Evolutionary conservation across 2,113 vertebrate species (phyloP), one percentile per base, ranked within the genome.

Genomic region (Pycnonotus jocosus): DNA sequence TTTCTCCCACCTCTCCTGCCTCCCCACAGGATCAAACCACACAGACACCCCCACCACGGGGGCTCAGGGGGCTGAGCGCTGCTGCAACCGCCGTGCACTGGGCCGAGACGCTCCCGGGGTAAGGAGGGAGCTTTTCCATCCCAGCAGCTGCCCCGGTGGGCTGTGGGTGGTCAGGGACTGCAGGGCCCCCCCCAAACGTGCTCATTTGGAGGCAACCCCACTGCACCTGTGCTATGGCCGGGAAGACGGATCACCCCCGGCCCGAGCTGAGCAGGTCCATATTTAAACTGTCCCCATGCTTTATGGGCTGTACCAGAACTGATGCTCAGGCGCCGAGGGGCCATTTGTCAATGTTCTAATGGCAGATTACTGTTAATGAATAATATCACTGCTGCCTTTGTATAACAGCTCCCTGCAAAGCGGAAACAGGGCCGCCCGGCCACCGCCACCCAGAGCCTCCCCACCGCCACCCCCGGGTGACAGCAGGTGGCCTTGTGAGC

Each of bases 241-340:
- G 91, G 90, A 98, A 98, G 98, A 99, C 98, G 42, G 98, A 99
- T 99, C 98, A 98, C 98, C 97, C 96, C 97, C 93, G 82, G 97
- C 97, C 98, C 86, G 48, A 96, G 97, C 98, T 98, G 98, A 98
- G 98, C 98, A 98, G 98, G 98, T 98, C 98, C 97, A 98, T 98
- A 98, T 98, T 98, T 99, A 99, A 99, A 98, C 99, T 98, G 98
- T 99, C 98, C 98, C 98, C 93, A 98, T 99, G 98, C 98, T 99
- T 99, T 99, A 99, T 99, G 98, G 98, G 98, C 93, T 93, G 97
- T 97, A 98, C 98, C 97, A 97, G 98, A 97, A 78, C 97, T 98
- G 97, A 97, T 79, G 98, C 96, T 98, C 98, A 92, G 97, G 98
- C 91, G 79, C 97, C 93, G 92, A 95, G 98, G 96, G 96, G 96